A percentile compares a stretch with the other conserved stretches of the same genome.
Conservation (phyloP, 1,140 invertebrate genomes). For the Whitmania pigra region DNA sequence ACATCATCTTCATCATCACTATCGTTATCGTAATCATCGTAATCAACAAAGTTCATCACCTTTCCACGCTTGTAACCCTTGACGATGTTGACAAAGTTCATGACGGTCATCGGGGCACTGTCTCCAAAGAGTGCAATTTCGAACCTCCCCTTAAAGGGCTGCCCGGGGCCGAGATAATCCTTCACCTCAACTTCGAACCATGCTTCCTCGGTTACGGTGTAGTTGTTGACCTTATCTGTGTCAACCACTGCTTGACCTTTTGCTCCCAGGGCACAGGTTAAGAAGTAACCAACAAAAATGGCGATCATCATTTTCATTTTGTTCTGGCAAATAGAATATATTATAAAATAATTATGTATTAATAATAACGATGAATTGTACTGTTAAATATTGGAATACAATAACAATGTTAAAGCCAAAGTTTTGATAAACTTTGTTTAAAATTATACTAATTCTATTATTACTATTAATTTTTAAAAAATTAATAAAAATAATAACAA, state of each 20-base stretch:
- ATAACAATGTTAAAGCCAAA: no score
- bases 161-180: slow-evolving; percentile 34
- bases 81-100: slow-evolving; percentile 39
- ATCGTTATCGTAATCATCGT: no score
- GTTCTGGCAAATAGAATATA: neutral
- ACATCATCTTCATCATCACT: no score
- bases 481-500: no score
- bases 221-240: slow-evolving; percentile 25
- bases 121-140: slow-evolving; percentile 41
- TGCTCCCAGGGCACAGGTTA: slow-evolving; percentile 7
- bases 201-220: slow-evolving; percentile 35
- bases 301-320: neutral
- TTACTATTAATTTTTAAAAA: no score
- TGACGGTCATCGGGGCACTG: slow-evolving; percentile 37
- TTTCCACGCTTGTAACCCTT: slow-evolving; percentile 31
- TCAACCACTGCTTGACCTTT: neutral
- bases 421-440: no score
- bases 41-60: neutral
- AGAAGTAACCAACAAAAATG: neutral
- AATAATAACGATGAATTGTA: no score
- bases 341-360: no score
- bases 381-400: no score
- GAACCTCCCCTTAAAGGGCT: slow-evolving; percentile 30
- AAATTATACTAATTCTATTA: no score
- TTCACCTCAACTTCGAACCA: slow-evolving; percentile 37